A percentile compares a stretch with the other conserved stretches of the same genome.
phyloP scores from a whole-genome alignment of 2,113 vertebrate species.

The Archilochus colubris region DNA sequence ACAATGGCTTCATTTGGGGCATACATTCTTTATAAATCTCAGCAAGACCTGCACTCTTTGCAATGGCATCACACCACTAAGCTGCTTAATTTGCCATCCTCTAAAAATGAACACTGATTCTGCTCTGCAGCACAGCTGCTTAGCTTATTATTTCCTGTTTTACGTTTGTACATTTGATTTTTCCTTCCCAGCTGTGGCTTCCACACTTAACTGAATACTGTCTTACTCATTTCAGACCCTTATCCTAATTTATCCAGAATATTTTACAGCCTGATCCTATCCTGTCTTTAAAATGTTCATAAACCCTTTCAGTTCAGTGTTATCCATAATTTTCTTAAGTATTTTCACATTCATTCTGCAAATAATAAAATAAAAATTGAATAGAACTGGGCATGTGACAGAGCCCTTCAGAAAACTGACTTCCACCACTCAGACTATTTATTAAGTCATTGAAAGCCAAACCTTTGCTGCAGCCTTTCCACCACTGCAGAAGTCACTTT shows the following conservation, averaged over 20 bases:
- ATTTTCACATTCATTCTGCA: background rate
- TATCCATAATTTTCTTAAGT: background rate
- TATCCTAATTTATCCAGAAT: slow-evolving; percentile 1
- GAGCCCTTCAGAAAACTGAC: background rate
- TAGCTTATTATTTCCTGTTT: slow-evolving; percentile 27
- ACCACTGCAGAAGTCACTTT: background rate
- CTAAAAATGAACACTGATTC: slow-evolving; percentile 26
- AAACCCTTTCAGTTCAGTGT: background rate
- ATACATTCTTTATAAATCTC: background rate
- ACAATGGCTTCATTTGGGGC: background rate
- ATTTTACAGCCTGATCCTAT: background rate
- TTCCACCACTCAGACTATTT: background rate
- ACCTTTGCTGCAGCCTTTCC: background rate
- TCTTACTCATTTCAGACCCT: slow-evolving; percentile 7
- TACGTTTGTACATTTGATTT: background rate
- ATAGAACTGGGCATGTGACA: background rate
- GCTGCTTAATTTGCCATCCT: slow-evolving; percentile 22
- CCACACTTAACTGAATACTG: background rate
- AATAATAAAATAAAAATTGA: background rate
- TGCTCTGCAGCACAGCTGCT: slow-evolving; percentile 27
- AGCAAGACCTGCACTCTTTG: background rate
- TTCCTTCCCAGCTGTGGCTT: slow-evolving; percentile 36
- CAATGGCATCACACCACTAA: background rate
- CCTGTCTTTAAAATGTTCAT: background rate
- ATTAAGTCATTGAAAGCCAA: background rate